Conservation (phyloP, 2,113 vertebrate species). For the Oryzias melastigma region DNA sequence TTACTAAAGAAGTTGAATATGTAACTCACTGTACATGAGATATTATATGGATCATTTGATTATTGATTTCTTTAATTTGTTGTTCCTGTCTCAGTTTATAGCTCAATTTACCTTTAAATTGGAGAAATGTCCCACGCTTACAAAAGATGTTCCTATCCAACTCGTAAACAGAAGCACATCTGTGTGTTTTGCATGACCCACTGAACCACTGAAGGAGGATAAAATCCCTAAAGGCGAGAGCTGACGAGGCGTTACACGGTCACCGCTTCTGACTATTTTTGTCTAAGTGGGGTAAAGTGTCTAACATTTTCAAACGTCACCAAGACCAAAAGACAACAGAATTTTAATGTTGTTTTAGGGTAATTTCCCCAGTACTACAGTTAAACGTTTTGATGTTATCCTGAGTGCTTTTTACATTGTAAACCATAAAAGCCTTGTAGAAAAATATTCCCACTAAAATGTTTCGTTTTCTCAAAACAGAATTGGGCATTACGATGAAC, state of each 20-base stretch:
- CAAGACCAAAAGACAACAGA: not conserved
- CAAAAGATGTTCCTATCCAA: not conserved
- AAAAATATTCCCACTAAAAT: no score
- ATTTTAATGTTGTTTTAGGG: not conserved
- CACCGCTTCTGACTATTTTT: not conserved
- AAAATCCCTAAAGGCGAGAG: not conserved
- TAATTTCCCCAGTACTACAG: not conserved
- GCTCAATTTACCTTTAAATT: not conserved
- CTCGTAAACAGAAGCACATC: not conserved
- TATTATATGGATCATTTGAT: no score
- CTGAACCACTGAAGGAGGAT: not conserved
- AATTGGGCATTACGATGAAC: no score
- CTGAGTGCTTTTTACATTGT: no score
- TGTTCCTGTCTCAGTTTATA: no score
- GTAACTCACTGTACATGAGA: no score
- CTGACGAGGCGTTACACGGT: not conserved
- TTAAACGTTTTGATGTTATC: not conserved
- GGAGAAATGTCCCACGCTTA: not conserved
- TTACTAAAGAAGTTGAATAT: no score
- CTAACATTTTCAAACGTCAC: not conserved
- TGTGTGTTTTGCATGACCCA: constrained; percentile 5
- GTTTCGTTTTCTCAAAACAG: no score
- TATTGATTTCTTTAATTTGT: no score
- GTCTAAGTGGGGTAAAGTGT: no score
- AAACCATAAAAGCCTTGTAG: no score